Evolutionary conservation across 1,140 invertebrate genomes (phyloP).

Genomic region (Cyclargus thomasi): DNA sequence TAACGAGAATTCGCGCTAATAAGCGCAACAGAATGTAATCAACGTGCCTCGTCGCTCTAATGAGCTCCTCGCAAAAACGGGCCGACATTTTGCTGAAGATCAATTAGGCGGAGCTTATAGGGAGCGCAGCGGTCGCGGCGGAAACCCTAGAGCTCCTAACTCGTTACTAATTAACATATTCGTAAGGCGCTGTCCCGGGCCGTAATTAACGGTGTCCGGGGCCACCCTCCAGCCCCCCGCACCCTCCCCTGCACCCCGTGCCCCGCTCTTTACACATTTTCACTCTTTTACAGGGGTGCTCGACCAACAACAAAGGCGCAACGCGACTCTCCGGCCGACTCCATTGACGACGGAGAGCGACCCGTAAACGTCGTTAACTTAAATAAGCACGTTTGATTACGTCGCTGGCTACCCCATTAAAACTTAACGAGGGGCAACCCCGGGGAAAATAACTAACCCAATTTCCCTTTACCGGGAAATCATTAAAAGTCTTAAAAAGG

Average conservation of each 20-base stretch:
- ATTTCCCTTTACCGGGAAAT: slow-evolving; percentile 75
- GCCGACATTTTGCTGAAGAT: slow-evolving; percentile 70
- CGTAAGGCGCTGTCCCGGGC: slow-evolving; percentile 32
- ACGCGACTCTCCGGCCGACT: slow-evolving; percentile 42
- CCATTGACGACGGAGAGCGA: slow-evolving; percentile 65
- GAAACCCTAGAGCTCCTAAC: slow-evolving; percentile 47
- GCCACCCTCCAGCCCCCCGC: too few species aligned
- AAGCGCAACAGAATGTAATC: slow-evolving; percentile 73
- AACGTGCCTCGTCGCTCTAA: slow-evolving; percentile 72
- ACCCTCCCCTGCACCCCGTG: too few species aligned
- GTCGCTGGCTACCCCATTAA: slow-evolving; percentile 74
- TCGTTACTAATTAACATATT: slow-evolving; percentile 46
- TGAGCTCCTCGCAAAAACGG: slow-evolving; percentile 72
- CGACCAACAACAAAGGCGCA: slow-evolving; percentile 33
- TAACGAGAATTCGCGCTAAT: slow-evolving; percentile 73
- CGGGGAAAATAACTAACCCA: slow-evolving; percentile 74
- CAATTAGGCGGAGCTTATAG: slow-evolving; percentile 68
- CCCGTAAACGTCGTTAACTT: slow-evolving; percentile 71
- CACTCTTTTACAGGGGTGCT: slow-evolving; percentile 28
- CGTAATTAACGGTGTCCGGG: slow-evolving; percentile 33
- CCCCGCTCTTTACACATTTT: slow-evolving; percentile 21
- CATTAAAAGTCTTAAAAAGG: slow-evolving; percentile 75
- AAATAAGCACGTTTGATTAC: slow-evolving; percentile 75
- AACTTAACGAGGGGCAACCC: slow-evolving; percentile 74
- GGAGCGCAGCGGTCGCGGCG: slow-evolving; percentile 41